Base-by-base conservation (phyloP, 2,888 invertebrate species). In the Epsilonema sp. region DNA sequence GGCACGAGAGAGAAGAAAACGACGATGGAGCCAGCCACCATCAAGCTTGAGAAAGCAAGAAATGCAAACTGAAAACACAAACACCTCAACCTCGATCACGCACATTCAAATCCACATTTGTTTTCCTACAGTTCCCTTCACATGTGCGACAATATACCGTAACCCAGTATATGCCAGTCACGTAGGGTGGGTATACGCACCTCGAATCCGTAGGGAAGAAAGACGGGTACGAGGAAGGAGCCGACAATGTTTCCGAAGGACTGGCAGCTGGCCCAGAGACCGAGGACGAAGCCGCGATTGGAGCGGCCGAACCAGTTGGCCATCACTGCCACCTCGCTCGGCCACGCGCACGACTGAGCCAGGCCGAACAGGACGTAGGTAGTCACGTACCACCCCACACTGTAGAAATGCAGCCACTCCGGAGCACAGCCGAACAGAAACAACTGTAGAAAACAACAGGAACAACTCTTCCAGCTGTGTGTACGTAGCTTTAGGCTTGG, bases 161-260 rank as follows among this genome's bases (percentile, higher is more conserved):
- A n/a, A n/a, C n/a, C n/a, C n/a, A n/a, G n/a, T n/a, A n/a, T n/a
- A n/a, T n/a, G n/a, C n/a, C n/a, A n/a, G n/a, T n/a, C n/a, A n/a
- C n/a, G n/a, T n/a, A n/a, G n/a, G n/a, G n/a, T n/a, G n/a, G n/a
- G n/a, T n/a, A n/a, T n/a, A n/a, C 47, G 54, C 56, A 69, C 69
- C 58, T 70, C 64, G 55, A 71, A 71, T 2, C 71, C 71, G 53
- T 65, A 61, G 37, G 65, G 59, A 19, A 71, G 56, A 2, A 71
- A 65, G 43, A 60, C 51, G 0, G 68, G 63, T 4, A 65, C 67
- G 54, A 69, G 56, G 16, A 68, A 56, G 22, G 69, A 64, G 26
- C 71, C 71, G 38, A 72, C 58, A 41, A 71, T 71, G 54, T 71
- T 71, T 24, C 71, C 71, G 24, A 71, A 65, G 36, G 68, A 68